Percentiles rank a stretch among this genome's conserved stretches.
Conservation (phyloP, 92 coral and sea anemone genomes). For the Pocillopora meandrina region DNA sequence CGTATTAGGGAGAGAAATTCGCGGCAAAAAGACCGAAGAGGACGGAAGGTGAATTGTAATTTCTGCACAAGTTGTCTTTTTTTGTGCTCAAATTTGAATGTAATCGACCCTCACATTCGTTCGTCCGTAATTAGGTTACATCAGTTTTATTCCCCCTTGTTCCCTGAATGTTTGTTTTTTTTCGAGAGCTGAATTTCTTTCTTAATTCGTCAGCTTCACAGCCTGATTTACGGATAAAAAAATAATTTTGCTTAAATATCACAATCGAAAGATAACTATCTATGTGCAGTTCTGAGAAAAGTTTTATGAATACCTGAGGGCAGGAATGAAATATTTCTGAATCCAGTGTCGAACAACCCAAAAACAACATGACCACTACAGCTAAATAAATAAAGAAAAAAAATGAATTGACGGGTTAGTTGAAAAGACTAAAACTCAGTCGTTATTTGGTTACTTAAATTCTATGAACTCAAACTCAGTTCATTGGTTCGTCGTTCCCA, state of each 20-base stretch:
- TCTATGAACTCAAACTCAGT: background rate
- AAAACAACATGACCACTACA: background rate
- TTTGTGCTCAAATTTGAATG: too few relatives aligned
- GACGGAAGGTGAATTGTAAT: too few relatives aligned
- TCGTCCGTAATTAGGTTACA: too few relatives aligned
- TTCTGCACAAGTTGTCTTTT: too few relatives aligned
- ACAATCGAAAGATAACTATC: too few relatives aligned
- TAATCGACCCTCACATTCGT: too few relatives aligned
- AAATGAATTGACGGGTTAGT: background rate
- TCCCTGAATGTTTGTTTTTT: too few relatives aligned
- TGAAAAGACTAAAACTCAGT: background rate
- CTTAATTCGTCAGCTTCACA: background rate
- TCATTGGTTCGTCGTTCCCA: conserved; percentile 12
- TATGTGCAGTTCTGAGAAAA: background rate
- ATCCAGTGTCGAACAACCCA: background rate
- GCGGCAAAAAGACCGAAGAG: too few relatives aligned
- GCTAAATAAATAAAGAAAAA: background rate
- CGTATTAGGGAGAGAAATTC: too few relatives aligned
- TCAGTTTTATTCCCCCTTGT: too few relatives aligned
- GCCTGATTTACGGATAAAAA: background rate
- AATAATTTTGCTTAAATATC: background rate
- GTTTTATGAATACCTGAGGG: conserved; percentile 7
- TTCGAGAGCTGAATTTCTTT: too few relatives aligned
- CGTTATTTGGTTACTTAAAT: background rate
- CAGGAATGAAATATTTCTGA: conserved; percentile 19